Percentiles rank a stretch among this genome's conserved stretches.
Conservation (phyloP, 2,113 vertebrate species). For the Xiphophorus couchianus region DNA sequence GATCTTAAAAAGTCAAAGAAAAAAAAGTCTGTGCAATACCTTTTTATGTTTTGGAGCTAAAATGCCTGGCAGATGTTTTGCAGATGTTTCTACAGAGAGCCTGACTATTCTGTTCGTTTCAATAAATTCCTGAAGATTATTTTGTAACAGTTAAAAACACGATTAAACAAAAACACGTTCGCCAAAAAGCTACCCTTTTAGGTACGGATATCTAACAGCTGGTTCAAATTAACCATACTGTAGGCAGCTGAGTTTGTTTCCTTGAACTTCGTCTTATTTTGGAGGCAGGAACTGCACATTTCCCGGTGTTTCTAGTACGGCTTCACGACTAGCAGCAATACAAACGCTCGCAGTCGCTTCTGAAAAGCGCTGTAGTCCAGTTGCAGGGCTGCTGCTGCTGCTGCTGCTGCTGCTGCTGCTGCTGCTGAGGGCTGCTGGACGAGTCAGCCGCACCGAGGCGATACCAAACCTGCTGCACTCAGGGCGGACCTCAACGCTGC, state of each 20-base stretch:
- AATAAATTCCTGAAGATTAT: too few relatives aligned
- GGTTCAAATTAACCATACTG: background rate
- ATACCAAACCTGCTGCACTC: conserved; percentile 22
- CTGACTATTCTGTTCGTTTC: too few relatives aligned
- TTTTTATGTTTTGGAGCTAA: too few relatives aligned
- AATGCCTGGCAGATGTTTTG: too few relatives aligned
- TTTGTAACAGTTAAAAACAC: too few relatives aligned
- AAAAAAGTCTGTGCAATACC: too few relatives aligned
- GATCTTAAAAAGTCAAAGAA: too few relatives aligned
- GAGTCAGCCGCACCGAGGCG: conserved; percentile 33
- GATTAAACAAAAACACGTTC: background rate
- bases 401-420: conserved; percentile 16
- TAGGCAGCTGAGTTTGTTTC: background rate
- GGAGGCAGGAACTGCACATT: conserved; percentile 27
- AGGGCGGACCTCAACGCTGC: conserved; percentile 6
- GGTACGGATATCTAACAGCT: too few relatives aligned
- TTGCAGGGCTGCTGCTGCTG: conserved; percentile 22
- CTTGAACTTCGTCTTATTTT: conserved; percentile 36
- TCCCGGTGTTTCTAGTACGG: background rate
- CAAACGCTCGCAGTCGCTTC: conserved; percentile 49
- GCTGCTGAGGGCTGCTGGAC: conserved; percentile 21
- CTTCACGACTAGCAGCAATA: conserved; percentile 12
- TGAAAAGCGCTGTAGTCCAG: conserved; percentile 13
- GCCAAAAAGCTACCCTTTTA: background rate
- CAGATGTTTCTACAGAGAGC: too few relatives aligned